Base-by-base conservation (phyloP, 2,888 invertebrate genomes). In the Ophion obscuratus region DNA sequence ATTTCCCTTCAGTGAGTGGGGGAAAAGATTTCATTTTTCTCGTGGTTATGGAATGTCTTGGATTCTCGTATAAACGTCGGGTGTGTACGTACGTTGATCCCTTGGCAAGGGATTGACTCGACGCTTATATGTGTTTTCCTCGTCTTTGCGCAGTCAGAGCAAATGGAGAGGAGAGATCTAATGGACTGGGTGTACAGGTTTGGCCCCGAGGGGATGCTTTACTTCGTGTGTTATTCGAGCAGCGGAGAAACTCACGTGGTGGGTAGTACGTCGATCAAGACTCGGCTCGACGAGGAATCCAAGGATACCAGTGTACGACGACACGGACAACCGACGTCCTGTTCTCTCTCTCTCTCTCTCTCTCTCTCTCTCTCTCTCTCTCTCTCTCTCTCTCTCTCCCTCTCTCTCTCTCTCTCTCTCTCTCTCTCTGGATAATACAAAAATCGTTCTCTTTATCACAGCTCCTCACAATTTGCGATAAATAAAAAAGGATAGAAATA, bases 241-340 rank as follows among this genome's bases (percentile, higher is more conserved):
- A 40, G 67, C 67, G 36, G 57, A 47, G 20, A 36, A 57, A 77
- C 77, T 77, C 59, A 68, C 77, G 67, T 68, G 77, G 77, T 77
- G 77, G 77, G 36, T 68, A 77, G 67, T 77, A 77, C 77, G 77
- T 77, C 67, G 77, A 77, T 77, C 77, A 77, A 77, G 77, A 57
- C 77, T 77, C 24, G 67, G 31, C 36, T 59, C 67, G 67, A 77
- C 57, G 68, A 44, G 36, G 27, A 59, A 68, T 27, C 76, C 53
- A 66, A 53, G 31, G 53, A 76, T 76, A 66, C 47, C 14, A 14
- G n/a, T 64, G 36, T 62, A 27, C n/a, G 57, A 66, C 66, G 61
- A 20, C 61, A 20, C 10, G 61, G n/a, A 24, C 24, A 24, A 59
- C 40, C 67, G 44, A 77, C 70, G 77, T 47, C 66, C 53, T 47